These are phyloP conservation scores for Platycercus adscitus DNA, from an alignment of 2,113 vertebrate genomes.

Conservation along the genomic window DNA sequence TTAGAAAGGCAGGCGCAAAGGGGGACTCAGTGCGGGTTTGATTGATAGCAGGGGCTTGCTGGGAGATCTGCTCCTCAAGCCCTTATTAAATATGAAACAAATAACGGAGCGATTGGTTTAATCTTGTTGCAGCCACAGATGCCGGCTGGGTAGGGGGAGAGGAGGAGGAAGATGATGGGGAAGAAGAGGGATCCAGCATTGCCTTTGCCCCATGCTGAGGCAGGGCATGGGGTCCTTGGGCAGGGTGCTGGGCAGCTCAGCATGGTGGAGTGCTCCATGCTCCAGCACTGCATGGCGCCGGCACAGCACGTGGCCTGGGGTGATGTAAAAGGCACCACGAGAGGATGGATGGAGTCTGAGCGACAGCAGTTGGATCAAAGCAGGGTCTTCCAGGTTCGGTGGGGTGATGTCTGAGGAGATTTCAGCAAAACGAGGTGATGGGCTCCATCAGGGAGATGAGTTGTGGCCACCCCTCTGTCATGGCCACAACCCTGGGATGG, in stretches of 20 bases:
- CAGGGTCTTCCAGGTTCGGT: background rate
- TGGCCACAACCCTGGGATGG: fast-evolving
- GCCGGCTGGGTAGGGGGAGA: background rate
- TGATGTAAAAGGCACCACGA: background rate
- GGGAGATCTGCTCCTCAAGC: constrained; percentile 60
- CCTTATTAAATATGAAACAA: constrained; percentile 68
- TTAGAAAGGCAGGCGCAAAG: background rate
- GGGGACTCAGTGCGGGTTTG: constrained; percentile 44
- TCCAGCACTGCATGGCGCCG: fast-evolving
- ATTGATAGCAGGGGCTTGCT: constrained; percentile 63
- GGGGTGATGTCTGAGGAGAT: background rate
- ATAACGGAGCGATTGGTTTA: constrained; percentile 59
- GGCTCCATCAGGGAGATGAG: background rate
- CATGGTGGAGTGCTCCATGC: background rate
- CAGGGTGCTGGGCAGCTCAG: background rate
- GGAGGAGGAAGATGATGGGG: background rate
- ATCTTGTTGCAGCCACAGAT: constrained; percentile 1
- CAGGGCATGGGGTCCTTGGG: background rate
- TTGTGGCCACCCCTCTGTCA: fast-evolving
- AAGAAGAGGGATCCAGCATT: background rate
- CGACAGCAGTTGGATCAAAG: background rate
- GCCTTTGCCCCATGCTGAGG: background rate
- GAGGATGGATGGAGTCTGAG: background rate
- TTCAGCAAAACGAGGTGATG: background rate
- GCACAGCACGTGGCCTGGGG: fast-evolving